Evolutionary conservation across 2,113 vertebrate genomes (phyloP), one percentile per base, ranked within the genome.

Genomic region (Paramormyrops kingsleyae): DNA sequence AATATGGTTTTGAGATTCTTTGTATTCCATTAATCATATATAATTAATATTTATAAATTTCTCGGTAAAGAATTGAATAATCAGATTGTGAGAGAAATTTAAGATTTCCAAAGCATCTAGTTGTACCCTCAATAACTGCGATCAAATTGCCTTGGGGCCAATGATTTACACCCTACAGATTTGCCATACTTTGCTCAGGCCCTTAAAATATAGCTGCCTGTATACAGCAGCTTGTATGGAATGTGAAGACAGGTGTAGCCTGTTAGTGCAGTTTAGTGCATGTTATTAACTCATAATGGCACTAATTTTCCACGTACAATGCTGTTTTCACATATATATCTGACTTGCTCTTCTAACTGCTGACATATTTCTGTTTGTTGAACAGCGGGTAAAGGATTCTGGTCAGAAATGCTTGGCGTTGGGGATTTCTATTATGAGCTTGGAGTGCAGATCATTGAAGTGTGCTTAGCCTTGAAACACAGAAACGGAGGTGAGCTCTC

Each of bases 371-470:
- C 59, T 74, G 42, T 84, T 42, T 49, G 2, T 52, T 47, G 15
- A 59, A 91, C 93, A 99, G 98, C 98, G 88, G 98, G 98, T 0
- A 99, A 99, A 96, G 98, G 98, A 21, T 99, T 99, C 92, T 99
- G 98, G 98, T 98, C 98, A 0, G 98, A 99, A 95, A 98, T 99
- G 98, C 94, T 99, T 0, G 98, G 98, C 0, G 97, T 99, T 0
- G 98, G 98, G 44, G 98, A 99, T 92, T 99, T 99, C 91, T 99
- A 99, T 93, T 99, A 99, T 2, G 98, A 99, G 87, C 95, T 99
- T 0, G 98, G 98, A 0, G 98, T 99, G 19, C 98, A 99, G 95
- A 98, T 99, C 56, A 96, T 99, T 46, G 98, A 99, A 94, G 98
- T 99, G 44, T 99, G 98, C 89, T 95, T 99, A 86, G 98, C 98